A percentile compares a stretch with the other conserved stretches of the same genome.
These are phyloP conservation scores for Magallana gigas DNA, from an alignment of 1,140 invertebrate species.

Conservation along the genomic window DNA sequence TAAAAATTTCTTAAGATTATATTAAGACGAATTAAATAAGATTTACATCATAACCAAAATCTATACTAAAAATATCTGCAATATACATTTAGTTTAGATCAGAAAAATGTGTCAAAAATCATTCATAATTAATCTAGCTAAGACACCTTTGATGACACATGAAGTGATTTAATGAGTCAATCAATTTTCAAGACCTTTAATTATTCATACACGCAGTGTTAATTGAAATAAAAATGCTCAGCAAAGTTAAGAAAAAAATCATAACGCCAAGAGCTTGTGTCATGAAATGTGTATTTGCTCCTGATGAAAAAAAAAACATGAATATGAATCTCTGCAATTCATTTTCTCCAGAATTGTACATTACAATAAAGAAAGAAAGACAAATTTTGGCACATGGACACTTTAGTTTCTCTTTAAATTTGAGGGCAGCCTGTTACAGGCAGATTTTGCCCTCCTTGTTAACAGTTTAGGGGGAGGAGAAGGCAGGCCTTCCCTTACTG, in stretches of 20 bases:
- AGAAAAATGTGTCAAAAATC: neutral
- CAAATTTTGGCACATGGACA: neutral
- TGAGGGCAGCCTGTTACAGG: constrained; percentile 49
- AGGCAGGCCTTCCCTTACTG: neutral
- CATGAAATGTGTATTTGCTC: neutral
- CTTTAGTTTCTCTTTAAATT: neutral
- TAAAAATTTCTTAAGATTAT: no score
- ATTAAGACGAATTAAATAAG: no score
- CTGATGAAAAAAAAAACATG: neutral
- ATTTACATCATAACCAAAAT: no score
- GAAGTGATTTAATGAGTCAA: neutral
- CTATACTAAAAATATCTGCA: no score
- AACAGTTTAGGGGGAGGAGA: constrained; percentile 42
- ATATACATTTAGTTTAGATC: no score
- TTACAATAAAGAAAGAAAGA: neutral
- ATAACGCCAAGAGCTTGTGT: neutral
- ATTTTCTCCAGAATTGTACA: constrained; percentile 27
- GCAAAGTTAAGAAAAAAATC: neutral
- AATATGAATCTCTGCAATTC: constrained; percentile 1
- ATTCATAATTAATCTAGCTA: no score
- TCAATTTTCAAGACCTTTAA: neutral
- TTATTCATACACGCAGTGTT: neutral
- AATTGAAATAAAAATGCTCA: constrained; percentile 7
- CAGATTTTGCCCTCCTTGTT: constrained; percentile 56
- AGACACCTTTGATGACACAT: neutral